Percentiles rank a stretch among this genome's conserved stretches.
Evolutionary conservation across 2,888 invertebrate genomes (phyloP).

Genomic region (Cataglyphis cursor): DNA sequence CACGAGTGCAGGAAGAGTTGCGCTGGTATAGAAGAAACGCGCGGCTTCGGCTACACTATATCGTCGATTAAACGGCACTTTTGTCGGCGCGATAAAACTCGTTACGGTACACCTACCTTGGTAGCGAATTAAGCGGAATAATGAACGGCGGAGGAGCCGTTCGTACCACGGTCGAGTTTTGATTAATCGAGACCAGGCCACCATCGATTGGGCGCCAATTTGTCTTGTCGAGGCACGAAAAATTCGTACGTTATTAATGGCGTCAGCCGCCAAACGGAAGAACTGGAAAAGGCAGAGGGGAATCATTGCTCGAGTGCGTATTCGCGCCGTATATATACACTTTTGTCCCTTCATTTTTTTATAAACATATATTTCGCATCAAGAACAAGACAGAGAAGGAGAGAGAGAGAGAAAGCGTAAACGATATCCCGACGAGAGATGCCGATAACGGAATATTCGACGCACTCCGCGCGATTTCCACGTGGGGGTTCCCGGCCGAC

Average conservation of each 20-base stretch:
- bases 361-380: background rate
- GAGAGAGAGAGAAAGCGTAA: background rate
- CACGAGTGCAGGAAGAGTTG: conserved; percentile 27
- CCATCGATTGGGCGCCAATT: conserved; percentile 78
- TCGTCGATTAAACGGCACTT: conserved; percentile 63
- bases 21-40: conserved; percentile 43
- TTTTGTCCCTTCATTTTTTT: conserved; percentile 42
- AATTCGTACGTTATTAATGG: conserved; percentile 79
- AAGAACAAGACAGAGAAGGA: background rate
- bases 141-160: conserved; percentile 67
- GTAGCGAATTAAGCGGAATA: conserved; percentile 69
- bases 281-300: conserved; percentile 37
- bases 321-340: conserved; percentile 33
- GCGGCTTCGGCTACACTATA: conserved; percentile 39
- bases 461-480: conserved; percentile 50
- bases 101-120: conserved; percentile 54
- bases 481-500: conserved; percentile 72
- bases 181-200: conserved; percentile 79
- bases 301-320: conserved; percentile 38
- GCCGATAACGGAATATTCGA: conserved; percentile 17
- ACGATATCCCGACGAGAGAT: conserved; percentile 23
- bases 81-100: conserved; percentile 59
- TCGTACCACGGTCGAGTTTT: conserved; percentile 76
- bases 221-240: conserved; percentile 77
- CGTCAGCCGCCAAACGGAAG: conserved; percentile 28